Evolutionary conservation across 2,888 invertebrate genomes (phyloP), one percentile per base, ranked within the genome.

Genomic region (Lasius fuliginosus): DNA sequence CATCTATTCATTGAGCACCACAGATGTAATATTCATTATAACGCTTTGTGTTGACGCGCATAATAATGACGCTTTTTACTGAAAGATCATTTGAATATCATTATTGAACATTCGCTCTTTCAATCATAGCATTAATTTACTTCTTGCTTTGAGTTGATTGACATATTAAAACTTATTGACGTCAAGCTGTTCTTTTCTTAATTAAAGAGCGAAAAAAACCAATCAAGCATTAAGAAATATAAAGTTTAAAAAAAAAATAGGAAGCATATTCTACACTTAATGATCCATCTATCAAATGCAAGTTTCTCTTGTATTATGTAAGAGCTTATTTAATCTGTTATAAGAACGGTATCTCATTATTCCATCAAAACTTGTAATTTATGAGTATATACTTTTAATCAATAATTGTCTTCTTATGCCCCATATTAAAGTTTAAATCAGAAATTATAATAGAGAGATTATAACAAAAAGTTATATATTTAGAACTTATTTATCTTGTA

Each of bases 41-140:
- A 40, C 6, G 15, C 18, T 73, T 73, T 56, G 18, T 56, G 18
- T 56, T 58, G 27, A 73, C 40, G 23, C 42, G 27, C 42, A 46
- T 30, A 46, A 60, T 42, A 62, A 74, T 15, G n/a, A 12, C 4
- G 15, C 42, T 74, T 74, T 62, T 15, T 42, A 9, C 4, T 62
- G 12, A 40, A 42, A 12, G 23, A 40, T 42, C 30, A 74, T 74
- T 74, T 60, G 30, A 74, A 62, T 74, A 62, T 62, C 60, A 74
- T 74, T 2, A 74, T 74, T 62, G 11, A 62, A 62, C 11, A 15
- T 60, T 60, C 5, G 23, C n/a, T 33, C 33, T 46, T 74, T 74
- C 15, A 12, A 23, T 23, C 40, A 30, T 30, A 42, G 30, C 4
- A 33, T 62, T 74, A 74, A 42, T 74, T 74, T 62, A 30, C 1